Base-by-base conservation (phyloP, 2,797 vertebrate genomes). In the Dallia pectoralis region DNA sequence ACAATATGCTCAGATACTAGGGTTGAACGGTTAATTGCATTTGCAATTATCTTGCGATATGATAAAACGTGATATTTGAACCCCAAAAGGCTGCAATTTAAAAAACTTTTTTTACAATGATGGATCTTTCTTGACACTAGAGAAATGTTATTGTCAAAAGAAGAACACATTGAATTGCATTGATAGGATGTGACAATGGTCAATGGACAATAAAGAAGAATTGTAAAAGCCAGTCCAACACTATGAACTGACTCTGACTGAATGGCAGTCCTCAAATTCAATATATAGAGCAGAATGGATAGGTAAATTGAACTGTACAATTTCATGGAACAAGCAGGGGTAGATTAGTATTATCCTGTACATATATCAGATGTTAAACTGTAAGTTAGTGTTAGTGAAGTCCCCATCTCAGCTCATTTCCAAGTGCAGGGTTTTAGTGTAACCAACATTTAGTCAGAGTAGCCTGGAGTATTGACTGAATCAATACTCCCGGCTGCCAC, bases 181-280 rank as follows among this genome's bases (percentile, higher is more conserved):
- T 22, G 29, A 67, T 6, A 30, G 40, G 15, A 29, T 16, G 22
- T 27, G 9, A 19, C 30, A 30, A 56, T 53, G 14, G 18, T 40
- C 64, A 47, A 69, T 40, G 61, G 4, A 27, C 36, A 67, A 53
- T 64, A 69, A 29, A 75, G 29, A 51, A 19, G 2, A 61, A 48
- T 33, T 62, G 40, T 56, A 9, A 32, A 19, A 47, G 59, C 74
- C 16, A 25, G 64, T 15, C 51, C 48, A 53, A 53, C 32, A 61
- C 64, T 33, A 53, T 53, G 30, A 33, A 29, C 40, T 16, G 29
- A 36, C 74, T 51, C 29, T 12, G 65, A 59, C 61, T 65, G 12
- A 22, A 25, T 19, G 25, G 15, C 51, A 59, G 40, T 19, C 44
- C 47, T 71, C 47, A 49, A 64, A 72, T 15, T 15, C 36, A 53